A percentile compares a stretch with the other conserved stretches of the same genome.
These are phyloP conservation scores for Drosophila virilis DNA, from an alignment of 1,140 invertebrate species.

Conservation along the genomic window DNA sequence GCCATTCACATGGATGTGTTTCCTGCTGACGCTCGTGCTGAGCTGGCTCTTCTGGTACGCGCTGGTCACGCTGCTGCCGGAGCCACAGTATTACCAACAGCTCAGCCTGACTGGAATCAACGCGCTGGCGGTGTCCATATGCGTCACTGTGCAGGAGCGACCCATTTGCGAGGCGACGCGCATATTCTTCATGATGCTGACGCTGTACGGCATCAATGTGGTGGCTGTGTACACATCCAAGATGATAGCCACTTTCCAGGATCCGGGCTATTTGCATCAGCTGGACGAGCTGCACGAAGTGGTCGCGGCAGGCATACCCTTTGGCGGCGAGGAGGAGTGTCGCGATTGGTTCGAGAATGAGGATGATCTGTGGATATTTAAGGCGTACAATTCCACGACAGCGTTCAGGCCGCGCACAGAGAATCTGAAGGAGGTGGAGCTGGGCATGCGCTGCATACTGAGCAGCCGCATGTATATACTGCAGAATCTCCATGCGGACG, in stretches of 20 bases:
- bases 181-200: conserved; percentile 85
- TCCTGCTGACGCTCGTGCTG: conserved; percentile 79
- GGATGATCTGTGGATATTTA: conserved; percentile 84
- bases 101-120: conserved; percentile 84
- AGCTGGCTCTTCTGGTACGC: conserved; percentile 84
- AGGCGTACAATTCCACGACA: conserved; percentile 80
- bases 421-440: conserved; percentile 80
- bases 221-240: conserved; percentile 85
- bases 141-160: conserved; percentile 84
- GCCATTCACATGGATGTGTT: conserved; percentile 83
- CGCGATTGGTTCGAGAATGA: conserved; percentile 85
- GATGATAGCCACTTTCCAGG: conserved; percentile 85
- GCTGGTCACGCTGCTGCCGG: conserved; percentile 81
- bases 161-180: conserved; percentile 84
- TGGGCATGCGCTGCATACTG: conserved; percentile 77
- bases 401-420: conserved; percentile 81
- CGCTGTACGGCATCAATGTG: conserved; percentile 85
- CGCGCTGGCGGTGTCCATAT: conserved; percentile 83
- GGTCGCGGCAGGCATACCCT: conserved; percentile 83
- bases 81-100: conserved; percentile 81
- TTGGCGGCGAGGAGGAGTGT: conserved; percentile 85
- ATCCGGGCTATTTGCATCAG: conserved; percentile 85
- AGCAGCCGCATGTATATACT: conserved; percentile 76
- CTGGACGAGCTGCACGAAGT: conserved; percentile 85
- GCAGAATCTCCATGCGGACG: conserved; percentile 71